These are phyloP conservation scores for Calidris pugnax DNA, from an alignment of 2,113 vertebrate species.

Conservation along the genomic window DNA sequence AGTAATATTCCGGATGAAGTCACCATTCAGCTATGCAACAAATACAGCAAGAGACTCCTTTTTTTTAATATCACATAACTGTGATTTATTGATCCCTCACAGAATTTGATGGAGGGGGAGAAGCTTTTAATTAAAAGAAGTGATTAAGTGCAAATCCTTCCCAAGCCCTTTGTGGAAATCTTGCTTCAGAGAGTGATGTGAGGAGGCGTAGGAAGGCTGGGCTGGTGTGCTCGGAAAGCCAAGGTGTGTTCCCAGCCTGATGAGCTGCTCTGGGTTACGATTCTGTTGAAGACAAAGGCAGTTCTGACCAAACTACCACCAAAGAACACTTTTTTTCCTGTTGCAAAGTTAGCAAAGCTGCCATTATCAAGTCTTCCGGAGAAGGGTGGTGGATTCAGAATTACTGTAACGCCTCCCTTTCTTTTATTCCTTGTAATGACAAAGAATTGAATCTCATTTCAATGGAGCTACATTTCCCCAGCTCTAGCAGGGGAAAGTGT, in stretches of 20 bases:
- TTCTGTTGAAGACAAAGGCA: neutral
- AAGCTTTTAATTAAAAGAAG: conserved; percentile 40
- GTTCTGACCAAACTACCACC: neutral
- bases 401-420: neutral
- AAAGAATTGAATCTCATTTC: neutral
- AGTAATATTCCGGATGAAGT: neutral
- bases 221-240: neutral
- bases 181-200: neutral
- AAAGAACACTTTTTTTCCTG: neutral
- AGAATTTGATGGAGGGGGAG: neutral
- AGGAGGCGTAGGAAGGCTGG: neutral
- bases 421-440: neutral
- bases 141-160: conserved; percentile 28
- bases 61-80: neutral
- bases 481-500: neutral
- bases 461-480: neutral
- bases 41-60: neutral
- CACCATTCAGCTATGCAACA: neutral
- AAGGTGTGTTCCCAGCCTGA: neutral
- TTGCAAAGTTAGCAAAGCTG: neutral
- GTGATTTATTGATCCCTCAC: conserved; percentile 17
- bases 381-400: neutral
- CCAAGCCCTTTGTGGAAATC: neutral
- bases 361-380: neutral
- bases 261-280: neutral